Evolutionary conservation across 2,888 invertebrate species (phyloP), one percentile per base, ranked within the genome.

Genomic region (Trissoscelio sp.): DNA sequence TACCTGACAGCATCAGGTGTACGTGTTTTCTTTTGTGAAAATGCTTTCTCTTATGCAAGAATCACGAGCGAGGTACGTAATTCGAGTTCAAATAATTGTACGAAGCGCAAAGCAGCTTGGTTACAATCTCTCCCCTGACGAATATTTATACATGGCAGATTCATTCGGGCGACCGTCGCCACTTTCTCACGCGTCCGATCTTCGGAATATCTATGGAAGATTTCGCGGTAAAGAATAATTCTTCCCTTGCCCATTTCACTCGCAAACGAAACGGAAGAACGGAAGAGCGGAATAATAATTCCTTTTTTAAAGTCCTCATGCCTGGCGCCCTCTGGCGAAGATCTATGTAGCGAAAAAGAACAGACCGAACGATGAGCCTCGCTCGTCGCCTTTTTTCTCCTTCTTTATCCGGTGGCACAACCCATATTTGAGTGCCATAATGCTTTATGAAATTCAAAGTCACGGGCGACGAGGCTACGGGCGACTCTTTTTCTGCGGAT

Each of bases 371-470:
- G 74, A 81, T 77, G 77, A 74, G 81, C 70, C 44, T 51, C 31
- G 20, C n/a, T 6, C 37, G 0, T 1, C 37, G 57, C 6, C 18
- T 48, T 44, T 39, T 67, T 20, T 44, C 16, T 51, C 69, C 11
- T 46, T 28, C 42, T 75, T 64, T 64, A 72, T 75, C 75, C 79
- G 75, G 42, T 72, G 57, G 69, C 58, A 44, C 53, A 75, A 73
- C 83, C 82, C 81, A 81, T 81, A 81, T 81, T 82, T 28, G 81
- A 82, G 73, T 55, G 77, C 81, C 78, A 81, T 84, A 83, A 84
- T 81, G 74, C 79, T 84, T 84, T 83, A 82, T 84, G 82, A 81
- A 84, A 79, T 82, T 82, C 73, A 66, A 73, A 77, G 79, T 82
- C 77, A 80, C 77, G 64, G 42, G 42, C 37, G 51, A 2, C 12